phyloP scores from a whole-genome alignment of 1,140 invertebrate genomes.

The Scaptomyza hsui region DNA sequence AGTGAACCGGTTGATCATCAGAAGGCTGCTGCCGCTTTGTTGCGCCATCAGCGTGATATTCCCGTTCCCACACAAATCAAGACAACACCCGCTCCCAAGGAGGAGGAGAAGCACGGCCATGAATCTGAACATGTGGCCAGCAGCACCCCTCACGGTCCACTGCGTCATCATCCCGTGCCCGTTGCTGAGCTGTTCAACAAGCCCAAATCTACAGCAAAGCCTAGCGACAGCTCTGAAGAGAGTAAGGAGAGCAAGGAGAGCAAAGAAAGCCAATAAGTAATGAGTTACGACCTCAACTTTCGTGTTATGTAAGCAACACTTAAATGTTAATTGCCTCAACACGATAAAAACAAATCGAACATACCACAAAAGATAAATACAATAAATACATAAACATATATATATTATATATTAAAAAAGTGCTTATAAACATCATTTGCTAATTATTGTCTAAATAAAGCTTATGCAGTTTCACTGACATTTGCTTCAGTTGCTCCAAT shows the following conservation, averaged over 20 bases:
- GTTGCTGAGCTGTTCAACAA: slow-evolving; percentile 60
- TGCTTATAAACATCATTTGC: slow-evolving; percentile 13
- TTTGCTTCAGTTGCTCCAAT: background rate
- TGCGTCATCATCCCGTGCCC: slow-evolving; percentile 58
- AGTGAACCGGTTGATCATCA: background rate
- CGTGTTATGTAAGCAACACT: slow-evolving; percentile 8
- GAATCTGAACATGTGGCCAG: background rate
- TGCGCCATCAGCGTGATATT: slow-evolving; percentile 57
- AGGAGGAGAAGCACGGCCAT: slow-evolving; percentile 4
- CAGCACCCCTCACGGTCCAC: slow-evolving; percentile 19
- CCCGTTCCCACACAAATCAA: slow-evolving; percentile 63
- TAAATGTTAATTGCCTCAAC: slow-evolving; percentile 33
- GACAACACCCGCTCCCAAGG: slow-evolving; percentile 22
- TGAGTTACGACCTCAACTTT: slow-evolving; percentile 2
- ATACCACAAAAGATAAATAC: slow-evolving; percentile 31
- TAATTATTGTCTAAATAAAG: slow-evolving; percentile 24
- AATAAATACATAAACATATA: slow-evolving; percentile 24
- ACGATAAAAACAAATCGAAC: slow-evolving; percentile 34
- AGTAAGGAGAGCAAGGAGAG: slow-evolving; percentile 48
- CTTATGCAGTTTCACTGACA: slow-evolving; percentile 2
- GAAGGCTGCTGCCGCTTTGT: background rate
- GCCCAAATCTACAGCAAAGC: slow-evolving; percentile 13
- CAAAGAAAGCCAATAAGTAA: slow-evolving; percentile 32
- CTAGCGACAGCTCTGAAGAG: slow-evolving; percentile 38
- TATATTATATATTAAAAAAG: slow-evolving; percentile 1